Evolutionary conservation across 1,140 invertebrate genomes (phyloP).

Genomic region (Yoshiicerus persimilis): DNA sequence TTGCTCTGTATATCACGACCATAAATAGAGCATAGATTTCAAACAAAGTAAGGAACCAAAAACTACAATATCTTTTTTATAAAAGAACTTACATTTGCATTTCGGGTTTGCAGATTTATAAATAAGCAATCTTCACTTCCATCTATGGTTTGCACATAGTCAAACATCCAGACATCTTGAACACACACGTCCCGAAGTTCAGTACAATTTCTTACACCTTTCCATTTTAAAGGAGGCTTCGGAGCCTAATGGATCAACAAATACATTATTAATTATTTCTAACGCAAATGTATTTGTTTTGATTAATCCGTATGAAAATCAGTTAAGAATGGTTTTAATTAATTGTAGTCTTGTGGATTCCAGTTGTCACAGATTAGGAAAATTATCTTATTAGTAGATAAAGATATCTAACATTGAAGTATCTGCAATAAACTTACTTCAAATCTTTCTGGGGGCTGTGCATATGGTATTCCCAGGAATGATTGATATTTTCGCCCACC

Average conservation of each 20-base stretch:
- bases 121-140: conserved; percentile 63
- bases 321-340: no score
- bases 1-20: not conserved
- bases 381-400: no score
- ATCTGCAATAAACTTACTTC: not conserved
- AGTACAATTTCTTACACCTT: conserved; percentile 54
- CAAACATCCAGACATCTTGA: not conserved
- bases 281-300: no score
- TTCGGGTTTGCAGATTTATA: conserved; percentile 61
- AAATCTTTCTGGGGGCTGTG: not conserved
- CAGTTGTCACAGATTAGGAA: no score
- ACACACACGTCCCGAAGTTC: conserved; percentile 53
- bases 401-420: not conserved
- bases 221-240: conserved; percentile 49
- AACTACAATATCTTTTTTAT: no score
- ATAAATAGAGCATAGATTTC: no score
- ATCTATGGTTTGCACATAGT: conserved; percentile 26
- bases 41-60: no score
- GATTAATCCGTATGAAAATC: no score
- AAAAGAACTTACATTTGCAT: not conserved
- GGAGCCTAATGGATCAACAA: no score
- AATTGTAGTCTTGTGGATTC: no score
- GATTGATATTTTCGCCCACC: not conserved
- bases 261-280: no score
- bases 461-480: conserved; percentile 26